These are phyloP conservation scores for Eristalinus aeneus DNA, from an alignment of 2,888 invertebrate species.

Conservation along the genomic window DNA sequence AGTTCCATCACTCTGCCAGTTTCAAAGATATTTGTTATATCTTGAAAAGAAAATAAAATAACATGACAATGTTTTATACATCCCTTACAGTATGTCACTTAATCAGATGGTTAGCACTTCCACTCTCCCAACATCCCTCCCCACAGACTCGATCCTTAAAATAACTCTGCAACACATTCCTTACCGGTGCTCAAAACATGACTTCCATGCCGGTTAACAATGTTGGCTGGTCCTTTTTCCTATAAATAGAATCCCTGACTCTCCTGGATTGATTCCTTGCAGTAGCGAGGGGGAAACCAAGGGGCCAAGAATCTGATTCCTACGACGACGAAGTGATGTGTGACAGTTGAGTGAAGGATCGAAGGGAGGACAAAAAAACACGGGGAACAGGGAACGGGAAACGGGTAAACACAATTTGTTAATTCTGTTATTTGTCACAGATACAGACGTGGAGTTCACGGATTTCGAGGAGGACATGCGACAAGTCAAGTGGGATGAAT, in stretches of 20 bases:
- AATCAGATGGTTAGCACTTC: conserved; percentile 56
- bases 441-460: conserved; percentile 17
- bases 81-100: conserved; percentile 52
- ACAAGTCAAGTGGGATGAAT: conserved; percentile 52
- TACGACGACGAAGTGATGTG: conserved; percentile 46
- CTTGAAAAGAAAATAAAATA: too few relatives aligned
- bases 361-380: background rate
- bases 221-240: conserved; percentile 37
- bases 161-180: conserved; percentile 44
- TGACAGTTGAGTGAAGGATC: conserved; percentile 58
- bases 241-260: conserved; percentile 14
- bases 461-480: background rate
- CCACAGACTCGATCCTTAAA: conserved; percentile 22
- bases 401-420: conserved; percentile 47
- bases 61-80: background rate
- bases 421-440: conserved; percentile 51
- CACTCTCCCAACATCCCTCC: conserved; percentile 10
- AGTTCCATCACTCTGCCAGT: too few relatives aligned
- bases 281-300: conserved; percentile 14
- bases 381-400: conserved; percentile 32
- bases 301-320: conserved; percentile 19
- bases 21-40: too few relatives aligned
- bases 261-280: conserved; percentile 22
- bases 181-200: conserved; percentile 39
- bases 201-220: conserved; percentile 7